Evolutionary conservation across 2,113 vertebrate species (phyloP).

Genomic region (Dryoscopus gambensis): DNA sequence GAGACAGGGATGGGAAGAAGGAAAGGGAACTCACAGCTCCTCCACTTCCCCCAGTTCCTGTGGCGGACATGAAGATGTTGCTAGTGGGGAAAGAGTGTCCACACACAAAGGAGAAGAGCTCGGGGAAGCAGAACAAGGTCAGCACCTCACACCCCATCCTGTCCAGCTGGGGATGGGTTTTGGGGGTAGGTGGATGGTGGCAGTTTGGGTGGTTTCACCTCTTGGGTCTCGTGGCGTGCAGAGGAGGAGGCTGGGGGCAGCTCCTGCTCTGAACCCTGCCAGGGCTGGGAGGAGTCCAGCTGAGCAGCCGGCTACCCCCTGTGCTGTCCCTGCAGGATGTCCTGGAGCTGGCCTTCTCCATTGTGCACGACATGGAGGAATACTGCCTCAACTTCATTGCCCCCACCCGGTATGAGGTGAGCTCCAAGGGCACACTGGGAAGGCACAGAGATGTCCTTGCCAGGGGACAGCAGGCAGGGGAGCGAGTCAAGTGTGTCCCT

Average conservation of each 20-base stretch:
- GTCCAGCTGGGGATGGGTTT: not conserved
- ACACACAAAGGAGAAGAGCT: conserved; percentile 90
- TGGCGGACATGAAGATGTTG: conserved; percentile 88
- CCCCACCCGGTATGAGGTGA: conserved; percentile 88
- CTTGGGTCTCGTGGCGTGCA: not conserved
- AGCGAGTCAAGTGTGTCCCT: not conserved
- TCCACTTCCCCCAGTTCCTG: conserved; percentile 78
- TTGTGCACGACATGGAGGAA: conserved; percentile 88
- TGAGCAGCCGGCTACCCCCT: not conserved
- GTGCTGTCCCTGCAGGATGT: conserved; percentile 77
- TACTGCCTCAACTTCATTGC: conserved; percentile 92
- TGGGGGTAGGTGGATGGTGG: not conserved
- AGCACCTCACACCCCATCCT: not conserved
- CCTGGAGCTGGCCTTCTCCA: conserved; percentile 89
- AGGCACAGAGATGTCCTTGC: not conserved
- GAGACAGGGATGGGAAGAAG: not conserved
- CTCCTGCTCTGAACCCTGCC: not conserved
- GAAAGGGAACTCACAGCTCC: not conserved
- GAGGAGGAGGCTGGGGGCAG: not conserved
- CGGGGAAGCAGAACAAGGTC: conserved; percentile 95
- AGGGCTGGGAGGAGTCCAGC: not conserved
- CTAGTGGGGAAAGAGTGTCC: conserved; percentile 92
- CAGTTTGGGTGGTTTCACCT: not conserved
- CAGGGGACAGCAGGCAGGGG: not conserved
- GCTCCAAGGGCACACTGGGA: not conserved